Conservation (phyloP, 2,888 invertebrate genomes). For the Taphrorychus bicolor region DNA sequence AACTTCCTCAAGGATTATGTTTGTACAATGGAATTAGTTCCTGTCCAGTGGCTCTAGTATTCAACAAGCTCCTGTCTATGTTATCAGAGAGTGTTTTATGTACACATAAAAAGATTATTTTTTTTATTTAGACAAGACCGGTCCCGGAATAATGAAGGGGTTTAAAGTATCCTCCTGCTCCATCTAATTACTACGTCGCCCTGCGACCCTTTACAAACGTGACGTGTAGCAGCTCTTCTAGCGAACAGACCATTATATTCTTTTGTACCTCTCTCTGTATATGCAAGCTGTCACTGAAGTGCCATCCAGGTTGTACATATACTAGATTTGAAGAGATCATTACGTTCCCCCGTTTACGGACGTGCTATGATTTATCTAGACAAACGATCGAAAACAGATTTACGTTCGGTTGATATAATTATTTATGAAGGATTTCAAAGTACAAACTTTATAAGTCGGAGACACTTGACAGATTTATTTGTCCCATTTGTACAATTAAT, state of each 20-base stretch:
- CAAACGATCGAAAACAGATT: background rate
- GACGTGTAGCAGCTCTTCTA: conserved; percentile 24
- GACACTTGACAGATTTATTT: conserved; percentile 13
- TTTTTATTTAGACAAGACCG: background rate
- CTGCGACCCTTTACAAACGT: conserved; percentile 3
- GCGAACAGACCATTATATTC: conserved; percentile 29
- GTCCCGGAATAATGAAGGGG: background rate
- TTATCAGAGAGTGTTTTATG: background rate
- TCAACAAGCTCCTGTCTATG: background rate
- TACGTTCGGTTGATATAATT: background rate
- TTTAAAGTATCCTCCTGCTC: background rate
- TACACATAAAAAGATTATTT: background rate
- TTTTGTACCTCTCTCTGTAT: conserved; percentile 19
- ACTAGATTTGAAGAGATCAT: conserved; percentile 20
- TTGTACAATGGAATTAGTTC: conserved; percentile 13
- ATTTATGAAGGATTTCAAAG: background rate
- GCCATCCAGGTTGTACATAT: conserved; percentile 15
- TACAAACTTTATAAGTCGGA: background rate
- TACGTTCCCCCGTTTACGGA: background rate
- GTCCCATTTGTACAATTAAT: conserved; percentile 16
- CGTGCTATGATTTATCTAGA: conserved; percentile 1
- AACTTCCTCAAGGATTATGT: conserved; percentile 21
- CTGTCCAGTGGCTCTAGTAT: conserved; percentile 10
- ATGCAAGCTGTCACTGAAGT: conserved; percentile 3
- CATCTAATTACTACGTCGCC: conserved; percentile 19